phyloP scores from a whole-genome alignment of 2,113 vertebrate genomes.

The Irena cyanogastra region DNA sequence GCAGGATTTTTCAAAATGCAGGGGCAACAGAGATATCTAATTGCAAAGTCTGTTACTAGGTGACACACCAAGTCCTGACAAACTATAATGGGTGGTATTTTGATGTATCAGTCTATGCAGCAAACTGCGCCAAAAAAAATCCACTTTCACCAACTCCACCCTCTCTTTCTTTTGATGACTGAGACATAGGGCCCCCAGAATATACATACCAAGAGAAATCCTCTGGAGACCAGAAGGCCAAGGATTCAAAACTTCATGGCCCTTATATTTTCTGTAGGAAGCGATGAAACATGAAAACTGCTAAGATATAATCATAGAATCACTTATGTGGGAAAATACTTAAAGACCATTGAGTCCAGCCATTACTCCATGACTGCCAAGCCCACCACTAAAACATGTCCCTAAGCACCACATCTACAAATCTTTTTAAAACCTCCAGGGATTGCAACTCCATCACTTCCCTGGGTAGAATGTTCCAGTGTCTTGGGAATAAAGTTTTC shows the following conservation, averaged over 20 bases:
- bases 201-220: not conserved
- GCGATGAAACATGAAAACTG: not conserved
- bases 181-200: not conserved
- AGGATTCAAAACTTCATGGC: not conserved
- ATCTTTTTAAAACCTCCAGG: not conserved
- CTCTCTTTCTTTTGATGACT: not conserved
- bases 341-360: not conserved
- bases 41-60: slow-evolving; percentile 51
- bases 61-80: slow-evolving; percentile 38
- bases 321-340: not conserved
- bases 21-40: not conserved
- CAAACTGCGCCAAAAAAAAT: not conserved
- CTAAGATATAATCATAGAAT: not conserved
- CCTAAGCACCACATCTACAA: not conserved
- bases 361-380: not conserved
- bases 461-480: not conserved
- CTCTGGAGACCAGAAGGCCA: not conserved
- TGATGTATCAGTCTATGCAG: not conserved
- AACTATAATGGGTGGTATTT: slow-evolving; percentile 1
- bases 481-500: not conserved
- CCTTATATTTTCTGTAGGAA: not conserved
- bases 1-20: not conserved
- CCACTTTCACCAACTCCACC: not conserved
- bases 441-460: not conserved
- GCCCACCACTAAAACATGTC: not conserved